Evolutionary conservation across 35 echinoderm and acorn worm genomes (phyloP).

Genomic region (Holothuria glaberrima): DNA sequence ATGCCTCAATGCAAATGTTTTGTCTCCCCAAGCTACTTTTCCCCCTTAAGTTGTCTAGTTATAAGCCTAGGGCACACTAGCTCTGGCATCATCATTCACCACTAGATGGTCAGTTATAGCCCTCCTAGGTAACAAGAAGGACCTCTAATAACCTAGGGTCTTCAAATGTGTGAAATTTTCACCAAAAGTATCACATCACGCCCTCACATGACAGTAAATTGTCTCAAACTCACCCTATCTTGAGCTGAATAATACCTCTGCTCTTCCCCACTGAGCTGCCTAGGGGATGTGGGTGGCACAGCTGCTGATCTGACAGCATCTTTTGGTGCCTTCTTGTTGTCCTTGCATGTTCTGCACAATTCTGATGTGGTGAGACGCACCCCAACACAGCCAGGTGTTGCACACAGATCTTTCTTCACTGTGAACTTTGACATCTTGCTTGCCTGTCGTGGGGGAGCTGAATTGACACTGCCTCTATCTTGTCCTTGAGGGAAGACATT

Average conservation of each 20-base stretch:
- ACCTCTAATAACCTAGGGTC: neutral
- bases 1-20: too few relatives aligned
- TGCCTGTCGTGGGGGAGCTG: neutral
- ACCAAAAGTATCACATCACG: neutral
- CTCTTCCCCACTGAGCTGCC: neutral
- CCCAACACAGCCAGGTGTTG: neutral
- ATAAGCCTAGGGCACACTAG: too few relatives aligned
- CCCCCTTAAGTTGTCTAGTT: too few relatives aligned
- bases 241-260: neutral
- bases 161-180: neutral
- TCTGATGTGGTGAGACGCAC: neutral
- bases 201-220: neutral
- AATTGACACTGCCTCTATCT: neutral
- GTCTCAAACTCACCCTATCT: neutral
- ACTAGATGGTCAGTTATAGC: too few relatives aligned
- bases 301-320: neutral
- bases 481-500: neutral
- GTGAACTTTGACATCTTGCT: neutral
- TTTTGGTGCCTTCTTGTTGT: neutral
- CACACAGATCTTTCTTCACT: constrained; percentile 37
- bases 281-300: neutral
- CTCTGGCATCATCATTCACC: too few relatives aligned
- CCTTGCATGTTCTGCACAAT: constrained; percentile 12
- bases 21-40: too few relatives aligned
- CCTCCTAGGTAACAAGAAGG: neutral